phyloP scores from a whole-genome alignment of 2,888 invertebrate genomes.

The Stenodera caucasica region DNA sequence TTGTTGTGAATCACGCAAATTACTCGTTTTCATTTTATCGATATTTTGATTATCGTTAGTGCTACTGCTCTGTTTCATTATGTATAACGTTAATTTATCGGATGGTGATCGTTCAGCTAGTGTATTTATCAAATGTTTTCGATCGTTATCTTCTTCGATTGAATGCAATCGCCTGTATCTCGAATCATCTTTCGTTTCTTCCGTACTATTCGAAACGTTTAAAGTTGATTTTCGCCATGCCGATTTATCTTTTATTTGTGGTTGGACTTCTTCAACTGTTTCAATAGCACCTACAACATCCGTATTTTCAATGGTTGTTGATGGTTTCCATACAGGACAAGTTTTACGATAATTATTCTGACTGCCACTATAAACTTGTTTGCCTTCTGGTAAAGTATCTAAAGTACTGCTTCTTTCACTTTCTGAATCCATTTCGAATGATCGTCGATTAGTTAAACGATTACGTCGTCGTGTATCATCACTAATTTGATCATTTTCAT shows the following conservation, averaged over 20 bases:
- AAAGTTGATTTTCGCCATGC: slow-evolving; percentile 74
- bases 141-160: slow-evolving; percentile 57
- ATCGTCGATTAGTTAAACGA: slow-evolving; percentile 72
- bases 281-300: slow-evolving; percentile 85
- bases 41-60: slow-evolving; percentile 15
- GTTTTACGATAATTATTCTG: slow-evolving; percentile 63
- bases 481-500: slow-evolving; percentile 76
- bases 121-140: slow-evolving; percentile 60
- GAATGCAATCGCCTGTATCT: slow-evolving; percentile 64
- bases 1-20: slow-evolving; percentile 34
- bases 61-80: slow-evolving; percentile 56
- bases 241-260: slow-evolving; percentile 73
- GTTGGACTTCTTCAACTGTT: slow-evolving; percentile 80
- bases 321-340: slow-evolving; percentile 80
- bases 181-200: slow-evolving; percentile 67
- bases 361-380: slow-evolving; percentile 57
- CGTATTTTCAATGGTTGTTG: slow-evolving; percentile 74
- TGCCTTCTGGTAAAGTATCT: slow-evolving; percentile 76
- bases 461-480: slow-evolving; percentile 67
- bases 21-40: slow-evolving; percentile 1
- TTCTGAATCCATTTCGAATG: slow-evolving; percentile 87
- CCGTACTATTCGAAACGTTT: slow-evolving; percentile 65
- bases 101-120: slow-evolving; percentile 58
- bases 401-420: slow-evolving; percentile 74
- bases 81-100: slow-evolving; percentile 65